Evolutionary conservation across 1,140 invertebrate species (phyloP).

Genomic region (Onthophagus taurus): DNA sequence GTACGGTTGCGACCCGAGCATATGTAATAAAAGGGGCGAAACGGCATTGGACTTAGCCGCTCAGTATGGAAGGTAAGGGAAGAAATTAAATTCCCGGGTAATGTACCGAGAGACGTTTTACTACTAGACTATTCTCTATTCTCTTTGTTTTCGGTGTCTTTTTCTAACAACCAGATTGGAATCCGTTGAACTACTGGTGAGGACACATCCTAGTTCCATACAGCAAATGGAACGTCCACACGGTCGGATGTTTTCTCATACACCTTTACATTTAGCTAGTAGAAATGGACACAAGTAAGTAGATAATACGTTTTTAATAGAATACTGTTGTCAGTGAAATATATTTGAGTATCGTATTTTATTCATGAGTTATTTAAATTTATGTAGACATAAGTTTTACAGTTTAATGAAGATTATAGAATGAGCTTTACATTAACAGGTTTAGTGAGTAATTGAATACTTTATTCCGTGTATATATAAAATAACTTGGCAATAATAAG

Average conservation of each 20-base stretch:
- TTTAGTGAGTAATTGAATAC: no score
- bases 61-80: constrained; percentile 71
- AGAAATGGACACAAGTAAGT: constrained; percentile 84
- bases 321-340: no score
- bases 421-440: not conserved
- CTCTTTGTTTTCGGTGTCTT: constrained; percentile 3
- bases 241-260: constrained; percentile 61
- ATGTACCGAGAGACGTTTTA: not conserved
- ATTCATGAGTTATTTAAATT: not conserved
- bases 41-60: constrained; percentile 90
- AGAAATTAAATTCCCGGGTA: constrained; percentile 15
- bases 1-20: constrained; percentile 78
- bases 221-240: constrained; percentile 53
- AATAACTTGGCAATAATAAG: no score
- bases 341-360: not conserved
- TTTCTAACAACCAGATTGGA: constrained; percentile 53
- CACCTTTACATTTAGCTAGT: constrained; percentile 88
- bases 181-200: constrained; percentile 77
- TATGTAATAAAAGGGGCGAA: constrained; percentile 81
- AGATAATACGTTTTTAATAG: constrained; percentile 1
- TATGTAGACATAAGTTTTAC: not conserved
- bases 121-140: not conserved
- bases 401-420: not conserved
- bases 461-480: no score
- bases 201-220: constrained; percentile 68